These are phyloP conservation scores for Ophion ellenae DNA, from an alignment of 2,888 invertebrate species.

Conservation along the genomic window DNA sequence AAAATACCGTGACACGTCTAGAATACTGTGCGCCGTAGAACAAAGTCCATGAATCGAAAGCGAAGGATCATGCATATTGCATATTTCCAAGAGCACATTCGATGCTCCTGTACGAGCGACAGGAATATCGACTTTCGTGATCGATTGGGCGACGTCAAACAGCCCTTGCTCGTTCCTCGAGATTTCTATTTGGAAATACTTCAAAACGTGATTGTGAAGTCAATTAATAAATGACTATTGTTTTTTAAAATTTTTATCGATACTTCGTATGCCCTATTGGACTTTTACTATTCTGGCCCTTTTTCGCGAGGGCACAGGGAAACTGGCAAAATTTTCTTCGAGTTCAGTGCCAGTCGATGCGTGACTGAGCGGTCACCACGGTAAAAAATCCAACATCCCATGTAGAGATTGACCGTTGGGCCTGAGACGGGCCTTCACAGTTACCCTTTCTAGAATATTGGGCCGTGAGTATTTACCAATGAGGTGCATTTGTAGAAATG, in stretches of 20 bases:
- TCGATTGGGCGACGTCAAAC: background rate
- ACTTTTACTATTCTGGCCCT: no score
- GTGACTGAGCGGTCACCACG: background rate
- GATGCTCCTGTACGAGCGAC: background rate
- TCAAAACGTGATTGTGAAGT: background rate
- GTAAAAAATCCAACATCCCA: no score
- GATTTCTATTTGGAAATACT: background rate
- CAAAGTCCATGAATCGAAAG: conserved; percentile 5
- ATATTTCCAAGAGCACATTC: conserved; percentile 1
- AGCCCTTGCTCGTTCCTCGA: background rate
- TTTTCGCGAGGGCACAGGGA: background rate
- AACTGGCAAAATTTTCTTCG: background rate
- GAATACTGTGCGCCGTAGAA: background rate
- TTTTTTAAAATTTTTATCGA: background rate
- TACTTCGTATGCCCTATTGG: no score
- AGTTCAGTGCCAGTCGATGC: background rate
- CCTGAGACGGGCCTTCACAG: no score
- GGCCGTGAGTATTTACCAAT: no score
- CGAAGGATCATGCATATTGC: conserved; percentile 6
- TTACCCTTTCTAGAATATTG: no score
- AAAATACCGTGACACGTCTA: background rate
- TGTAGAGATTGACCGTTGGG: no score
- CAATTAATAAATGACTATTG: background rate
- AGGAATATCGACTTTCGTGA: background rate
- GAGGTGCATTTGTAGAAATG: no score